Conservation (phyloP, 1,140 invertebrate species). For the Drosophila teissieri region DNA sequence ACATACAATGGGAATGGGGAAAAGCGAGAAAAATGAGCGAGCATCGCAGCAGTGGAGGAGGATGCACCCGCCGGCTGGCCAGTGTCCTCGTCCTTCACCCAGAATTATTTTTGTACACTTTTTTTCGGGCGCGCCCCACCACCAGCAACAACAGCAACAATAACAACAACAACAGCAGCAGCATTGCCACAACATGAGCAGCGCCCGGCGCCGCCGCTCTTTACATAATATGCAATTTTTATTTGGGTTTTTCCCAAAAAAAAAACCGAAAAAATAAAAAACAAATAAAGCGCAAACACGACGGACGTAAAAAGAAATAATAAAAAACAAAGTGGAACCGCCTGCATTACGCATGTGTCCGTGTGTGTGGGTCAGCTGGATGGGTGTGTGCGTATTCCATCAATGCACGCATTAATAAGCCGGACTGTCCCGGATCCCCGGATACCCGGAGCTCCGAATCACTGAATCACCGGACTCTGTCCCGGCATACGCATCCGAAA, state of each 20-base stretch:
- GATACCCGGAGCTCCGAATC: too few relatives aligned
- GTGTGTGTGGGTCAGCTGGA: slow-evolving; percentile 23
- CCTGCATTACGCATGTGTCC: slow-evolving; percentile 73
- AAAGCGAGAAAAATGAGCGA: slow-evolving; percentile 49
- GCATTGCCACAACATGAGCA: slow-evolving; percentile 42
- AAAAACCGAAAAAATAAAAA: slow-evolving; percentile 32
- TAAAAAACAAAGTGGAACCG: slow-evolving; percentile 10
- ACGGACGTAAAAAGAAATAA: slow-evolving; percentile 21
- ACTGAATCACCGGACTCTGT: not conserved
- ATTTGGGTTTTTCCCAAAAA: slow-evolving; percentile 64
- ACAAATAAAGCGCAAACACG: slow-evolving; percentile 38
- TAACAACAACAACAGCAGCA: slow-evolving; percentile 17
- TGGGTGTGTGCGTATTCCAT: slow-evolving; percentile 69
- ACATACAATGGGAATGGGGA: slow-evolving; percentile 53
- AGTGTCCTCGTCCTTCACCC: slow-evolving; percentile 83
- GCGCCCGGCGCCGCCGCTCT: slow-evolving; percentile 53
- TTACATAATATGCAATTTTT: slow-evolving; percentile 84
- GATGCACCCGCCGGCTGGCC: slow-evolving; percentile 39
- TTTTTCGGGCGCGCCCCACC: slow-evolving; percentile 24
- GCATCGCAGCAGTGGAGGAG: slow-evolving; percentile 28
- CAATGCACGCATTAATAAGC: slow-evolving; percentile 82
- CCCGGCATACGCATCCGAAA: slow-evolving; percentile 44
- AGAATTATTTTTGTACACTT: slow-evolving; percentile 82
- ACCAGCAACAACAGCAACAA: slow-evolving; percentile 39
- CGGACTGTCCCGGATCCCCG: slow-evolving; percentile 28